A percentile compares a stretch with the other conserved stretches of the same genome.
These are phyloP conservation scores for Drosophila leontia DNA, from an alignment of 1,140 invertebrate species.

Conservation along the genomic window DNA sequence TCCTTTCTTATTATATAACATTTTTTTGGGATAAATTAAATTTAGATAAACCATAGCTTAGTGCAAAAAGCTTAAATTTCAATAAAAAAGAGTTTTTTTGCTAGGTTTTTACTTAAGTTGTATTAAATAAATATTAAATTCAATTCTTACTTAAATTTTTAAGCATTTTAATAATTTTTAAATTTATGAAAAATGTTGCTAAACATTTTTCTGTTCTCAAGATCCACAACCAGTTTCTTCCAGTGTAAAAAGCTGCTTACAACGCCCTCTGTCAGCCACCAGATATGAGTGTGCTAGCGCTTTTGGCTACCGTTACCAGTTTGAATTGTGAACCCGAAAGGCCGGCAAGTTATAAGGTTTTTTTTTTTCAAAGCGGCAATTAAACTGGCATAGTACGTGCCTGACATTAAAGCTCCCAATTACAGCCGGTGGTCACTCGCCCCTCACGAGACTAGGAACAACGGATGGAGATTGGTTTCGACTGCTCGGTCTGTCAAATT, in stretches of 20 bases:
- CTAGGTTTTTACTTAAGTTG: no score
- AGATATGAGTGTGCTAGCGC: neutral
- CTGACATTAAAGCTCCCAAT: conserved; percentile 8
- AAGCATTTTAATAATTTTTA: no score
- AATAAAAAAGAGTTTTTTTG: no score
- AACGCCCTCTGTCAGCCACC: conserved; percentile 8
- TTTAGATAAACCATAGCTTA: no score
- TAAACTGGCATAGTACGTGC: conserved; percentile 15
- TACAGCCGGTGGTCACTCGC: conserved; percentile 4
- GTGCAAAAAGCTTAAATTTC: no score
- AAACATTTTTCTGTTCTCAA: no score
- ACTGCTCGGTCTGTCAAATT: conserved; percentile 10
- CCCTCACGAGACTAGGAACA: conserved; percentile 19
- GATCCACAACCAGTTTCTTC: no score
- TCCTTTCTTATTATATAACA: no score
- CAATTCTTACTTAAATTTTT: no score
- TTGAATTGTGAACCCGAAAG: conserved; percentile 2
- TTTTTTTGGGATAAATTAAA: no score
- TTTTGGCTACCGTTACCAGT: neutral
- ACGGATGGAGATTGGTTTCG: conserved; percentile 8
- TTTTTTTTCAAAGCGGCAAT: conserved; percentile 3
- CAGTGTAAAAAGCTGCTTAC: conserved; percentile 9
- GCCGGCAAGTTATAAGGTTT: neutral
- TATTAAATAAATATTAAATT: no score
- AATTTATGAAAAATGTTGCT: no score